Conservation (phyloP, 2,888 invertebrate genomes). For the Ectemnius lituratus region DNA sequence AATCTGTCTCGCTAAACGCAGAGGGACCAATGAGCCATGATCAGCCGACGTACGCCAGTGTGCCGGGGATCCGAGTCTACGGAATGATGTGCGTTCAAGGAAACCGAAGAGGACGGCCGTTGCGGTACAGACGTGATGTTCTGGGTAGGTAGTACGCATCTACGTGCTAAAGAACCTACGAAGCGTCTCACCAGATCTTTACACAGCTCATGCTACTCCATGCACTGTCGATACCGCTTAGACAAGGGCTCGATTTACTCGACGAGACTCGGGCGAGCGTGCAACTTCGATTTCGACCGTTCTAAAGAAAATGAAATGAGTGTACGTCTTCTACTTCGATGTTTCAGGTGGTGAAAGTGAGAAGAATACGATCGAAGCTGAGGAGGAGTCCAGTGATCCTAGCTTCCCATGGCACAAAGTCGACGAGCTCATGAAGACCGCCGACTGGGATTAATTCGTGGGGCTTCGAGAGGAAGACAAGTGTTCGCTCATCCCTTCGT, state of each 20-base stretch:
- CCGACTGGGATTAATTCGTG: constrained; percentile 83
- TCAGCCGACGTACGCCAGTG: constrained; percentile 95
- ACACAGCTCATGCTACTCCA: too few species aligned
- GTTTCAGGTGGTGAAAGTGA: neutral
- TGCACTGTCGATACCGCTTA: too few species aligned
- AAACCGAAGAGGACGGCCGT: constrained; percentile 76
- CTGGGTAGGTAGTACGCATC: constrained; percentile 64
- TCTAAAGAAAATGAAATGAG: neutral
- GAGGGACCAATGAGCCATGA: constrained; percentile 97
- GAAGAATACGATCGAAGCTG: neutral
- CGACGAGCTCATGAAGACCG: constrained; percentile 83
- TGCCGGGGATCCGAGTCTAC: constrained; percentile 94
- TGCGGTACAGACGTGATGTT: constrained; percentile 78
- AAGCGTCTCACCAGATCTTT: neutral
- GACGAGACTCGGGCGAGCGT: too few species aligned
- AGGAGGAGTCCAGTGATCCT: constrained; percentile 32
- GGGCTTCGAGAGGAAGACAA: constrained; percentile 14
- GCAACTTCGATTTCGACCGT: too few species aligned
- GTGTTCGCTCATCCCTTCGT: too few species aligned
- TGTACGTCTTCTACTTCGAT: constrained; percentile 7
- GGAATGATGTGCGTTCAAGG: constrained; percentile 93
- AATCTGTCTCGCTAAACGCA: constrained; percentile 73
- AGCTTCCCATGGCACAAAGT: constrained; percentile 89
- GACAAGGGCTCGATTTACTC: too few species aligned
- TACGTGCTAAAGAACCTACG: neutral